Conservation (phyloP, 2,888 invertebrate species). For the Callyntrura sp. region DNA sequence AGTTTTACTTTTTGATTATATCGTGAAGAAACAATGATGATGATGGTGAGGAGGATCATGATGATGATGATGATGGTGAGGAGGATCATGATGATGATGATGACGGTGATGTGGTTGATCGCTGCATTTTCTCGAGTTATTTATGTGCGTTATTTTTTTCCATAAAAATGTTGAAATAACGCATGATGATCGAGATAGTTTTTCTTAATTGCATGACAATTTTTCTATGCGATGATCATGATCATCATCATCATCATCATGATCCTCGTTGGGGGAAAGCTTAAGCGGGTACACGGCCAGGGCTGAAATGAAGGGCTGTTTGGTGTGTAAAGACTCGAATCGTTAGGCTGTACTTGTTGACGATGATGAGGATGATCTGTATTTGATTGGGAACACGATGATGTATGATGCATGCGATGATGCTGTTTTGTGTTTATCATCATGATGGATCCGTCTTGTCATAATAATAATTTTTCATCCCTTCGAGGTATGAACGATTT, state of each 20-base stretch:
- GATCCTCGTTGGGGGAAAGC: too few relatives aligned
- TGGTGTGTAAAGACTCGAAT: too few relatives aligned
- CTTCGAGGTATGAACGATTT: constrained; percentile 50
- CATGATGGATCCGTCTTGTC: constrained; percentile 60
- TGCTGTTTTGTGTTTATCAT: constrained; percentile 29
- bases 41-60: too few relatives aligned
- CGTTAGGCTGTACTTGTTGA: too few relatives aligned
- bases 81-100: constrained; percentile 38
- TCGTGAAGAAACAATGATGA: too few relatives aligned
- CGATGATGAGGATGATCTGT: constrained; percentile 10
- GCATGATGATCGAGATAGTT: constrained; percentile 64
- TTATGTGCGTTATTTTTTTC: constrained; percentile 65
- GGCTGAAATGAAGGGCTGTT: too few relatives aligned
- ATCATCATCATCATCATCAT: too few relatives aligned
- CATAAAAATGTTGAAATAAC: constrained; percentile 10
- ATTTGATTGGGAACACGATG: constrained; percentile 54
- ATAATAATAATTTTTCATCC: constrained; percentile 61
- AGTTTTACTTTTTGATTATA: constrained; percentile 42
- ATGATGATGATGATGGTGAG: too few relatives aligned
- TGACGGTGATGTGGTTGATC: constrained; percentile 7
- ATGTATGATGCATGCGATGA: constrained; percentile 58
- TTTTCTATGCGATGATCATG: constrained; percentile 54
- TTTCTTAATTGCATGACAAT: constrained; percentile 76
- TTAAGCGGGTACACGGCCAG: too few relatives aligned
- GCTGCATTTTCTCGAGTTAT: constrained; percentile 44